A percentile compares a stretch with the other conserved stretches of the same genome.
Conservation (phyloP, 2,888 invertebrate species). For the Caenorhabditis sp. region DNA sequence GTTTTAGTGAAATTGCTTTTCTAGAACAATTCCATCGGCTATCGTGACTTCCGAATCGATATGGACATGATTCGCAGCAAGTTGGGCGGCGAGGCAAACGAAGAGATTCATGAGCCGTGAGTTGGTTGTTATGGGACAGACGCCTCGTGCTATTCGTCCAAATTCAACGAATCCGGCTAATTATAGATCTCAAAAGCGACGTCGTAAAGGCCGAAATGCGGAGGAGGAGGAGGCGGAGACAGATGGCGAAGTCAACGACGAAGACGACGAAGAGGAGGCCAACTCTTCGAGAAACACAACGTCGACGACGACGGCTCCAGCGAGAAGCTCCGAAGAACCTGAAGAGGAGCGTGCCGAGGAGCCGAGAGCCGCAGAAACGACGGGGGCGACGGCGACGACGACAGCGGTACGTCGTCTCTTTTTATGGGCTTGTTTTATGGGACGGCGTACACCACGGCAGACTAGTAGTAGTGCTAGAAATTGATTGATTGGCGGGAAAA, state of each 20-base stretch:
- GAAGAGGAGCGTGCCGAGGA: slow-evolving; percentile 18
- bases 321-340: slow-evolving; percentile 37
- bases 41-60: slow-evolving; percentile 70
- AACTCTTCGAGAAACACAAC: slow-evolving; percentile 1
- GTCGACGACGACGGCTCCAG: not conserved
- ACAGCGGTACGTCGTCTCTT: slow-evolving; percentile 25
- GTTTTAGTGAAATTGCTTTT: slow-evolving; percentile 6
- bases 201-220: slow-evolving; percentile 27
- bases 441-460: slow-evolving; percentile 14
- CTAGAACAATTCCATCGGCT: slow-evolving; percentile 70
- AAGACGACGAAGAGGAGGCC: slow-evolving; percentile 4
- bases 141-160: too few species aligned
- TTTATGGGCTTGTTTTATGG: slow-evolving; percentile 37
- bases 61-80: slow-evolving; percentile 61
- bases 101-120: slow-evolving; percentile 41
- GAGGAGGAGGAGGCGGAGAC: too few species aligned
- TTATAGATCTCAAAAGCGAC: slow-evolving; percentile 37
- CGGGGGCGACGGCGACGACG: slow-evolving; percentile 11
- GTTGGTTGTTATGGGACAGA: slow-evolving; percentile 5
- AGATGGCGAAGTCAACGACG: too few species aligned
- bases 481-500: slow-evolving; percentile 30
- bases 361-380: slow-evolving; percentile 16
- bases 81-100: slow-evolving; percentile 36
- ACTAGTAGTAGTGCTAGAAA: slow-evolving; percentile 4
- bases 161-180: too few species aligned